These are phyloP conservation scores for Smutsia gigantea DNA, from an alignment of 2,797 vertebrate species.

Conservation along the genomic window DNA sequence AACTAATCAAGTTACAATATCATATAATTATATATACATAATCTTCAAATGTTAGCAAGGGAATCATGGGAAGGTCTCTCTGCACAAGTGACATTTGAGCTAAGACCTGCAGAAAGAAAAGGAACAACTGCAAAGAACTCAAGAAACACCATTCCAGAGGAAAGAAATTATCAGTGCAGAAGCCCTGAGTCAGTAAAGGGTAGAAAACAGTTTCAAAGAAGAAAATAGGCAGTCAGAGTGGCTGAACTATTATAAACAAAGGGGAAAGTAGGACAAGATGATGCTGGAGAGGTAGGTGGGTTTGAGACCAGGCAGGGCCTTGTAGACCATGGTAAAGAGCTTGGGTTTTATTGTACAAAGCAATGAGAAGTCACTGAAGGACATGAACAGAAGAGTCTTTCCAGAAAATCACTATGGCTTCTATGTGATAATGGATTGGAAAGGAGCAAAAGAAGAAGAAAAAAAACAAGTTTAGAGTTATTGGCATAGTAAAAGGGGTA, in stretches of 20 bases:
- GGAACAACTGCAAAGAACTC: background rate
- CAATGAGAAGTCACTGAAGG: background rate
- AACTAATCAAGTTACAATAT: background rate
- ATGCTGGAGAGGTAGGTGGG: background rate
- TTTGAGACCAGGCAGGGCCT: background rate
- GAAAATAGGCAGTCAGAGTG: background rate
- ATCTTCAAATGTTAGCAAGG: conserved; percentile 3
- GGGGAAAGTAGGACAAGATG: background rate
- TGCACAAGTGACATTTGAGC: background rate
- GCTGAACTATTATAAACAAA: background rate
- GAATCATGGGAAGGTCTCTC: background rate
- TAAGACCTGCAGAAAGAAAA: conserved; percentile 1
- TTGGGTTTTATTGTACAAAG: background rate
- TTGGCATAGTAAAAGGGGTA: background rate
- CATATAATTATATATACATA: background rate
- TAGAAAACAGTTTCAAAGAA: background rate
- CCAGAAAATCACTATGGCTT: background rate
- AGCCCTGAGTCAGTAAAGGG: background rate
- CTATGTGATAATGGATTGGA: background rate
- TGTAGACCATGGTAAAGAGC: background rate
- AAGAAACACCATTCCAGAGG: background rate
- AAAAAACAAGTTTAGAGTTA: background rate
- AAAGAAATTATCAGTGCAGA: background rate
- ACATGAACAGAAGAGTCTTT: background rate
- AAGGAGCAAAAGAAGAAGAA: background rate